phyloP scores from a whole-genome alignment of 2,113 vertebrate species.

The Odontesthes bonariensis region DNA sequence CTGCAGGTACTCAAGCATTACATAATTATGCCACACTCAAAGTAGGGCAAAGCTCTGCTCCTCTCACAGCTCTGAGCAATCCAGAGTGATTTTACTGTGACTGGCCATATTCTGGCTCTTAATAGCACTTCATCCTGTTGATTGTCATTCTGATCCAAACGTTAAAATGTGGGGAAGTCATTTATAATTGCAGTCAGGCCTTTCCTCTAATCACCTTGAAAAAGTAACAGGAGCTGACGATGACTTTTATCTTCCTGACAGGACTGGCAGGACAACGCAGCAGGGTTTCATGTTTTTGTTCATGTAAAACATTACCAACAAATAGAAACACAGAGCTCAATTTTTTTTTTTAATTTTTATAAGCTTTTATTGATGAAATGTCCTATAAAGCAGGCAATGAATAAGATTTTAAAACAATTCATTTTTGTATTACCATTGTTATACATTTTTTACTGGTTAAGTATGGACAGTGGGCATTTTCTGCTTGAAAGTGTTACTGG shows the following conservation, averaged over 20 bases:
- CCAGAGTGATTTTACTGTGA: conserved; percentile 54
- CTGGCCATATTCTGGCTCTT: conserved; percentile 55
- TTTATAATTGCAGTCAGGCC: conserved; percentile 9
- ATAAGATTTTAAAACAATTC: too few relatives aligned
- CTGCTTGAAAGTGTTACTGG: too few relatives aligned
- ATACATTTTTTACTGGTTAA: too few relatives aligned
- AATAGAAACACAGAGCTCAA: not conserved
- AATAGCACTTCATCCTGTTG: conserved; percentile 46
- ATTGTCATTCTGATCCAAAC: conserved; percentile 29
- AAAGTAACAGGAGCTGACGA: conserved; percentile 8
- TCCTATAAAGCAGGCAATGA: too few relatives aligned
- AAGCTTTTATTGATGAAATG: too few relatives aligned
- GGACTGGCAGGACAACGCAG: not conserved
- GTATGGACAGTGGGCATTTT: too few relatives aligned
- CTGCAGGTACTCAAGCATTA: conserved; percentile 78
- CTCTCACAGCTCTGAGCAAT: conserved; percentile 58
- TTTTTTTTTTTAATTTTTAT: too few relatives aligned
- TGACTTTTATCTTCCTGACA: not conserved
- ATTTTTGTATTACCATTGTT: too few relatives aligned
- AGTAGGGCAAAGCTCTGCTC: conserved; percentile 70
- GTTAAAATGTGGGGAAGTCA: conserved; percentile 19
- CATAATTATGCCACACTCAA: conserved; percentile 74
- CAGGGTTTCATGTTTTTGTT: not conserved
- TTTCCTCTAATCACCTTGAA: conserved; percentile 25
- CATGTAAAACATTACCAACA: not conserved